These are phyloP conservation scores for Bradypodion ventrale DNA, from an alignment of 2,797 vertebrate genomes.

Conservation along the genomic window DNA sequence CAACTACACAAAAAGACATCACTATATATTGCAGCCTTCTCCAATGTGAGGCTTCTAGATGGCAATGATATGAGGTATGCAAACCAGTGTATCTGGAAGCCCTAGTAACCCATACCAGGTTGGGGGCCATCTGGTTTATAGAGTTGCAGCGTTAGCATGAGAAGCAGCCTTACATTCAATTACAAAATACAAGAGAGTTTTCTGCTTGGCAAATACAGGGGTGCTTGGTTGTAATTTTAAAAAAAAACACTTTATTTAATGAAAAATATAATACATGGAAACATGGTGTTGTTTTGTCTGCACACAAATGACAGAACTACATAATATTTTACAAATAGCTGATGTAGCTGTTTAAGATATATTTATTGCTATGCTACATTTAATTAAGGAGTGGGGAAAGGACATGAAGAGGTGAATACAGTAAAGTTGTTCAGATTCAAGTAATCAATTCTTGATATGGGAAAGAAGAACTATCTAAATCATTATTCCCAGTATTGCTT, in stretches of 20 bases:
- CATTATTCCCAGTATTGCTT: conserved; percentile 64
- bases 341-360: conserved; percentile 48
- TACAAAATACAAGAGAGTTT: conserved; percentile 48
- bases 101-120: too few species aligned
- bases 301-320: conserved; percentile 51
- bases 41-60: background rate
- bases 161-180: conserved; percentile 22
- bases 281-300: conserved; percentile 35
- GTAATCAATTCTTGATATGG: conserved; percentile 38
- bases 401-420: conserved; percentile 51
- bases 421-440: conserved; percentile 62
- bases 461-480: conserved; percentile 45
- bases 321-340: conserved; percentile 62
- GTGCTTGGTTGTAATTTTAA: conserved; percentile 17
- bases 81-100: background rate
- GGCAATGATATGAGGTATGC: background rate
- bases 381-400: conserved; percentile 42
- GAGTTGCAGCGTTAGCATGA: background rate
- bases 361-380: conserved; percentile 66
- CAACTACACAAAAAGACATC: background rate
- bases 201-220: conserved; percentile 37
- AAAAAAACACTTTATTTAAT: conserved; percentile 49
- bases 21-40: background rate
- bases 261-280: conserved; percentile 44
- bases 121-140: background rate